phyloP scores from a whole-genome alignment of 2,113 vertebrate genomes.

The Oreotrochilus melanogaster region DNA sequence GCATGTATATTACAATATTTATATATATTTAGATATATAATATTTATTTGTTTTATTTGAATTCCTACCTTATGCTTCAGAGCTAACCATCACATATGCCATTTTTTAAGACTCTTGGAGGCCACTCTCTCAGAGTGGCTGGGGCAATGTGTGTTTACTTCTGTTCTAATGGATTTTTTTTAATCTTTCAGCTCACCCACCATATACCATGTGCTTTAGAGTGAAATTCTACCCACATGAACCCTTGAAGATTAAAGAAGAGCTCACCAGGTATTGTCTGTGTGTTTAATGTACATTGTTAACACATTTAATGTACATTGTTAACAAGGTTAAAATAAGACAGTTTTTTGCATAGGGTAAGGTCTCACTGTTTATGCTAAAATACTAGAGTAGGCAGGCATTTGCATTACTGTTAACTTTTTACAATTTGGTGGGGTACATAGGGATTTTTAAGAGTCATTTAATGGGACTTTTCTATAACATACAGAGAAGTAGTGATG shows the following conservation, averaged over 20 bases:
- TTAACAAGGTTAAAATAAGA: neutral
- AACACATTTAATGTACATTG: neutral
- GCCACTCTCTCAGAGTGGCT: neutral
- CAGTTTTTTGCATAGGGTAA: fast-evolving
- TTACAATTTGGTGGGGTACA: neutral
- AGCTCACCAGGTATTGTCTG: conserved; percentile 93
- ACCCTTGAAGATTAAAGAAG: conserved; percentile 99
- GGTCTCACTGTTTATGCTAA: neutral
- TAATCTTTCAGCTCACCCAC: conserved; percentile 91
- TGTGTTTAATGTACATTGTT: conserved; percentile 16
- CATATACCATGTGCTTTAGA: conserved; percentile 99
- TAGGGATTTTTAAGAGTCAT: neutral
- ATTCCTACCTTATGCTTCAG: neutral
- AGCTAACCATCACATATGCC: neutral
- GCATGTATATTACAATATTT: neutral
- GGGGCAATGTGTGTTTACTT: conserved; percentile 23
- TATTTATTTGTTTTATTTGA: conserved; percentile 4
- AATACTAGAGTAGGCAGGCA: neutral
- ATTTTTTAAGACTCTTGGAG: neutral
- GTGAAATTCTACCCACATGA: conserved; percentile 99
- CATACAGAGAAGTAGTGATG: neutral
- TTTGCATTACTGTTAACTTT: neutral
- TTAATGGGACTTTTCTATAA: conserved; percentile 17
- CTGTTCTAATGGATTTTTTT: conserved; percentile 76
- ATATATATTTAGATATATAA: neutral